phyloP scores from a whole-genome alignment of 2,113 vertebrate species.

The Clinocottus analis region DNA sequence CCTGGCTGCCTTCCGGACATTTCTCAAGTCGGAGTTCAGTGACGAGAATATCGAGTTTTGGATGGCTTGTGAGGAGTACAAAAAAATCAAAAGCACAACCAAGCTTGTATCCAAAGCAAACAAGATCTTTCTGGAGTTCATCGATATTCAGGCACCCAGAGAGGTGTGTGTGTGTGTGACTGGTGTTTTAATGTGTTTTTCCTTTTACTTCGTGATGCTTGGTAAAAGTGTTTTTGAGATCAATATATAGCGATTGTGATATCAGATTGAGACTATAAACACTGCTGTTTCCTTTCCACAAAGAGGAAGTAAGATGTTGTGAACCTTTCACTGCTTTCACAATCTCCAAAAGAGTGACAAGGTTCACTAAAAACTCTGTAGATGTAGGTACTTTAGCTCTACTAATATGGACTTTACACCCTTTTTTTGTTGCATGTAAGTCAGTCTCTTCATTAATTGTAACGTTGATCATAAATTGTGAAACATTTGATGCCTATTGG shows the following conservation, averaged over 20 bases:
- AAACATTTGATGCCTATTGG: neutral
- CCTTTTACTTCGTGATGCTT: neutral
- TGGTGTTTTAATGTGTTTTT: neutral
- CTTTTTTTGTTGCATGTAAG: neutral
- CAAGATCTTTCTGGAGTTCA: slow-evolving; percentile 94
- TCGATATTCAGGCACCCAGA: slow-evolving; percentile 89
- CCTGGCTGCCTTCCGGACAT: slow-evolving; percentile 89
- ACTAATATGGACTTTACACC: neutral
- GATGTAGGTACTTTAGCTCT: neutral
- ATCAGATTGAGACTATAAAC: neutral
- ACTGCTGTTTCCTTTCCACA: neutral
- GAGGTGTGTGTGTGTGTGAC: slow-evolving; percentile 90
- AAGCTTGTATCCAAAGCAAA: slow-evolving; percentile 90
- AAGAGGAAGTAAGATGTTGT: neutral
- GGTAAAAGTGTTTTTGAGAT: neutral
- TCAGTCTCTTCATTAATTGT: neutral
- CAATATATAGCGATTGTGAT: neutral
- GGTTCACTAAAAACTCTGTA: neutral
- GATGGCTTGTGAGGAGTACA: slow-evolving; percentile 96
- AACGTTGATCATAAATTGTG: neutral
- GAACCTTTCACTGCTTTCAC: too few relatives aligned
- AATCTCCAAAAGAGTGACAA: neutral
- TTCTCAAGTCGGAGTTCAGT: slow-evolving; percentile 94
- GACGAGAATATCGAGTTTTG: slow-evolving; percentile 99
- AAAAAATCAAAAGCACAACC: slow-evolving; percentile 88